Conservation (phyloP, 2,888 invertebrate species). For the Stegophylla sp. region DNA sequence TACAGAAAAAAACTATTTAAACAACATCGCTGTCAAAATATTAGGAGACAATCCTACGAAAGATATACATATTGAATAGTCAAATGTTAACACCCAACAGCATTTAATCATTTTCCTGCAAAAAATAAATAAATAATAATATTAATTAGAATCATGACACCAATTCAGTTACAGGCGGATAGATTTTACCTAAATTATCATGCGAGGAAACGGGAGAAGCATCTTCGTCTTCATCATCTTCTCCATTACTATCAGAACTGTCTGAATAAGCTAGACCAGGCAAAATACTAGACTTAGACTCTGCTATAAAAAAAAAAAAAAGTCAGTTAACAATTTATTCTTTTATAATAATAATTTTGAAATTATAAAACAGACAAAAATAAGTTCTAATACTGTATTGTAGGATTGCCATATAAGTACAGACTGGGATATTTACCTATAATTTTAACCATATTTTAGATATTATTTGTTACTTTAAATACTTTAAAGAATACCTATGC, state of each 20-base stretch:
- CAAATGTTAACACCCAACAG: no score
- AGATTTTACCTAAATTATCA: slow-evolving; percentile 8
- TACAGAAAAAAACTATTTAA: no score
- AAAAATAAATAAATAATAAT: not conserved
- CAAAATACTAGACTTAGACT: slow-evolving; percentile 32
- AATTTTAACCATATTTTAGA: no score
- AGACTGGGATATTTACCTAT: no score
- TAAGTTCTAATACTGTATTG: no score
- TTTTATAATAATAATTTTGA: not conserved
- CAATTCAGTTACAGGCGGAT: not conserved
- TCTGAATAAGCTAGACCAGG: slow-evolving; percentile 51
- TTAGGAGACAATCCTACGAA: no score
- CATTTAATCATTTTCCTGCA: not conserved
- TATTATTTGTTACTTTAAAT: no score
- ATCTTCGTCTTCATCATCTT: not conserved
- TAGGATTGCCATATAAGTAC: no score
- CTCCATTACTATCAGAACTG: slow-evolving; percentile 38
- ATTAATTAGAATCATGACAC: not conserved
- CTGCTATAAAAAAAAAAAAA: slow-evolving; percentile 15
- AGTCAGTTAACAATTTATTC: no score
- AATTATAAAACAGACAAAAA: not conserved
- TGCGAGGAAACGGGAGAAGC: not conserved
- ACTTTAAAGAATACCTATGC: no score
- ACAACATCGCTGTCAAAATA: no score
- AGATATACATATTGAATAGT: no score